These are phyloP conservation scores for Aricia agestis DNA, from an alignment of 1,140 invertebrate species.

Conservation along the genomic window DNA sequence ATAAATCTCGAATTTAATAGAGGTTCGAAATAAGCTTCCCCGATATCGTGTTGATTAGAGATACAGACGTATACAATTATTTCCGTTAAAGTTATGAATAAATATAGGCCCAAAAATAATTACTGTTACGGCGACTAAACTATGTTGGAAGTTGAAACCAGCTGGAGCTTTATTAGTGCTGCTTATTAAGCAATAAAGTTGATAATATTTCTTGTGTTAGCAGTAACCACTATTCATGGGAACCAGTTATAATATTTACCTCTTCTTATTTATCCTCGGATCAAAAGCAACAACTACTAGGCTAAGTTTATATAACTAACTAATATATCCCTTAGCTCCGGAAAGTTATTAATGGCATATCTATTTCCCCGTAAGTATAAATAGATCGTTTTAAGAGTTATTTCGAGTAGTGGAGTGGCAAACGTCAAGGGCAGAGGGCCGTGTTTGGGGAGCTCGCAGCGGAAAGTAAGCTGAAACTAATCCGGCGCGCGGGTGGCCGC, in stretches of 20 bases:
- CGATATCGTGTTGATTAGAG: too few relatives aligned
- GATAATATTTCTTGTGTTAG: background rate
- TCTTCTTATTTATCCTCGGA: background rate
- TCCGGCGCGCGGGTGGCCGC: conserved; percentile 71
- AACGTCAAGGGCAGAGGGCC: conserved; percentile 60
- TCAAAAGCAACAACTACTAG: background rate
- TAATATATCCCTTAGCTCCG: background rate
- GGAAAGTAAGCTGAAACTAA: conserved; percentile 72
- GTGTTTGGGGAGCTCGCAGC: conserved; percentile 23
- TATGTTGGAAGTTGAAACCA: too few relatives aligned
- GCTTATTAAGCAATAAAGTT: background rate
- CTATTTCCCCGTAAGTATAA: conserved; percentile 16
- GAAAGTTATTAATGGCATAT: background rate
- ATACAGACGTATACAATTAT: too few relatives aligned
- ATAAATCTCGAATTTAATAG: background rate
- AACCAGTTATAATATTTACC: background rate
- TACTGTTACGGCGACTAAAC: background rate
- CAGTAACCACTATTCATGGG: background rate
- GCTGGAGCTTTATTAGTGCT: background rate
- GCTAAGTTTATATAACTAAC: background rate
- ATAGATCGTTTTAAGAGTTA: conserved; percentile 25
- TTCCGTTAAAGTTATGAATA: background rate
- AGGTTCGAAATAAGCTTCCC: too few relatives aligned
- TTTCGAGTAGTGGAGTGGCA: conserved; percentile 51
- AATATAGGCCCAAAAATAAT: background rate